A percentile compares a stretch with the other conserved stretches of the same genome.
Evolutionary conservation across 1,140 invertebrate species (phyloP).

Genomic region (Brachionus rubens): DNA sequence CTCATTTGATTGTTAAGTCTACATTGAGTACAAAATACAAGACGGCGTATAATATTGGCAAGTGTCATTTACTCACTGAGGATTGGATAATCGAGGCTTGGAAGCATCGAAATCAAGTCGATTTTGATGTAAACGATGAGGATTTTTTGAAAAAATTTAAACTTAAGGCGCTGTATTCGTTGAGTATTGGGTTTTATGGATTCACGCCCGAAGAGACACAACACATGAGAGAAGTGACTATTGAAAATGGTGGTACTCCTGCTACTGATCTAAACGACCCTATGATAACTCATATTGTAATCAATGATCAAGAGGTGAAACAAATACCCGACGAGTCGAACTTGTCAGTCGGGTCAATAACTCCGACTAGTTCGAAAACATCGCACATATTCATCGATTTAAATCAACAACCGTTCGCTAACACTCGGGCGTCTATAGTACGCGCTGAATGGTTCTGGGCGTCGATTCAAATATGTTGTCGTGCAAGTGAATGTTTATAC

Average conservation of each 20-base stretch:
- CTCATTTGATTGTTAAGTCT: conserved; percentile 83
- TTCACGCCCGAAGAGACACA: conserved; percentile 80
- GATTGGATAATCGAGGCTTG: conserved; percentile 83
- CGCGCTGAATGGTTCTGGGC: conserved; percentile 46
- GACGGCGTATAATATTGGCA: conserved; percentile 75
- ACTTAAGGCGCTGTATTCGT: conserved; percentile 80
- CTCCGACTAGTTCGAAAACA: conserved; percentile 51
- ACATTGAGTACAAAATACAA: conserved; percentile 80
- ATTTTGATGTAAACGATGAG: conserved; percentile 68
- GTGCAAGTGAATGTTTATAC: conserved; percentile 44
- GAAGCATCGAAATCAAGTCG: conserved; percentile 68
- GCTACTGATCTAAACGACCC: conserved; percentile 72
- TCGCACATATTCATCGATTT: conserved; percentile 52
- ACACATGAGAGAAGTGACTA: conserved; percentile 83
- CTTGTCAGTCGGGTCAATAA: conserved; percentile 32
- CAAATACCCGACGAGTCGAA: conserved; percentile 47
- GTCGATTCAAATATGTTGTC: conserved; percentile 45
- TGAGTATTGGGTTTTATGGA: conserved; percentile 79
- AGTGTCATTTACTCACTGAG: conserved; percentile 75
- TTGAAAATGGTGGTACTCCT: conserved; percentile 75
- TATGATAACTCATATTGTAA: conserved; percentile 82
- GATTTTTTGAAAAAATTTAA: conserved; percentile 66
- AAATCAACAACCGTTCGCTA: conserved; percentile 51
- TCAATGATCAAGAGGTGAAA: conserved; percentile 57
- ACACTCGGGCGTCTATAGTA: conserved; percentile 29